Conservation (phyloP, 2,797 vertebrate species). For the Spinus olivaceus region DNA sequence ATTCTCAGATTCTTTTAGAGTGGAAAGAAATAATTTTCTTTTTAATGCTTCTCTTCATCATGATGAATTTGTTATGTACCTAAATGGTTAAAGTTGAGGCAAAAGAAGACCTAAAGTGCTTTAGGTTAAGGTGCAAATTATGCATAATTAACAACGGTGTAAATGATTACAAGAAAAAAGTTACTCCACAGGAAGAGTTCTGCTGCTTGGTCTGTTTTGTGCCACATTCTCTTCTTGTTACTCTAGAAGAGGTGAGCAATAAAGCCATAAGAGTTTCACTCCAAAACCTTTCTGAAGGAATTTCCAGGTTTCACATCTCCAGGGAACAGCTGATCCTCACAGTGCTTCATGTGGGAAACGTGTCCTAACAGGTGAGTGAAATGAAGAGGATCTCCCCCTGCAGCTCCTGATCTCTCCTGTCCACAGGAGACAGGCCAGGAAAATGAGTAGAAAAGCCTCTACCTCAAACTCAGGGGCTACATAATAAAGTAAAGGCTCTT, state of each 20-base stretch:
- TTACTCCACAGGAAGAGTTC: not conserved
- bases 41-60: not conserved
- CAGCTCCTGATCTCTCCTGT: not conserved
- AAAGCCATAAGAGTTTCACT: not conserved
- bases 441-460: not conserved
- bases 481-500: not conserved
- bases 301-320: not conserved
- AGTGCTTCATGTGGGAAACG: not conserved
- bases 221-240: not conserved
- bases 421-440: slow-evolving; percentile 1
- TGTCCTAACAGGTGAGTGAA: not conserved
- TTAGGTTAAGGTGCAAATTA: not conserved
- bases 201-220: not conserved
- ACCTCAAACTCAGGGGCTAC: not conserved
- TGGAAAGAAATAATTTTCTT: not conserved
- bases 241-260: not conserved
- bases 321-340: not conserved
- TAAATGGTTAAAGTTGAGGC: not conserved
- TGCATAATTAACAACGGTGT: not conserved
- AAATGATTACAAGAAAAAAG: slow-evolving; percentile 50
- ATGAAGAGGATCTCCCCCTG: not conserved
- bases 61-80: not conserved
- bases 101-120: not conserved
- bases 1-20: not conserved
- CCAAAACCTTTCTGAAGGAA: not conserved